Percentiles rank a stretch among this genome's conserved stretches.
These are phyloP conservation scores for Sicus ferrugineus DNA, from an alignment of 2,888 invertebrate species.

Conservation along the genomic window DNA sequence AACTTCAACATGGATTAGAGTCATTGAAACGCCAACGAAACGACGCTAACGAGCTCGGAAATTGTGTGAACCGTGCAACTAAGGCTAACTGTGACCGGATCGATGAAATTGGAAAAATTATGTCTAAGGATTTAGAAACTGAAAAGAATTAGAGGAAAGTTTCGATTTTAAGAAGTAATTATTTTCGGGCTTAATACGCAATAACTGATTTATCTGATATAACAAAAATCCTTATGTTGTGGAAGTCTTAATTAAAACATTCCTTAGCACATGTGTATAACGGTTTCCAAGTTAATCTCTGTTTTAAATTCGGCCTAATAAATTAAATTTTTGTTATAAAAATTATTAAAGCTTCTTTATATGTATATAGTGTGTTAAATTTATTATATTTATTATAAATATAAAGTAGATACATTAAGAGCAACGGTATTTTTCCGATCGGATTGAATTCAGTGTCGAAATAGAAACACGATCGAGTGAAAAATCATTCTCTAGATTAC, in stretches of 20 bases:
- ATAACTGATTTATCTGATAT: neutral
- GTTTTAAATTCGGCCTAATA: neutral
- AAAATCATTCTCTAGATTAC: no score
- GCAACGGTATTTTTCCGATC: no score
- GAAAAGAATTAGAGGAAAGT: neutral
- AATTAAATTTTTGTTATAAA: neutral
- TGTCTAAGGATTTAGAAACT: conserved; percentile 24
- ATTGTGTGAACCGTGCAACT: conserved; percentile 51
- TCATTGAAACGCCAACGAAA: conserved; percentile 51
- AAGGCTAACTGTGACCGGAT: conserved; percentile 52
- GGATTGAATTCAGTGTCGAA: no score
- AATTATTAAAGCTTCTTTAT: no score
- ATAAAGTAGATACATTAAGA: no score
- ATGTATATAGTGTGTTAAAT: no score
- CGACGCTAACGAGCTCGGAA: conserved; percentile 50
- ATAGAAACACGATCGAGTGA: no score
- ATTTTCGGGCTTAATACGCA: no score
- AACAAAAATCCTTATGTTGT: neutral
- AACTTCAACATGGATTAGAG: conserved; percentile 56
- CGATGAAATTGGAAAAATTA: conserved; percentile 49
- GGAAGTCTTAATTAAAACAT: neutral
- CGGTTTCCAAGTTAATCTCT: no score
- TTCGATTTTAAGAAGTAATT: neutral
- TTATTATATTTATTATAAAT: no score
- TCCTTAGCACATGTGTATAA: neutral